A percentile compares a stretch with the other conserved stretches of the same genome.
Evolutionary conservation across 2,797 vertebrate species (phyloP).

Genomic region (Hippoglossus hippoglossus): DNA sequence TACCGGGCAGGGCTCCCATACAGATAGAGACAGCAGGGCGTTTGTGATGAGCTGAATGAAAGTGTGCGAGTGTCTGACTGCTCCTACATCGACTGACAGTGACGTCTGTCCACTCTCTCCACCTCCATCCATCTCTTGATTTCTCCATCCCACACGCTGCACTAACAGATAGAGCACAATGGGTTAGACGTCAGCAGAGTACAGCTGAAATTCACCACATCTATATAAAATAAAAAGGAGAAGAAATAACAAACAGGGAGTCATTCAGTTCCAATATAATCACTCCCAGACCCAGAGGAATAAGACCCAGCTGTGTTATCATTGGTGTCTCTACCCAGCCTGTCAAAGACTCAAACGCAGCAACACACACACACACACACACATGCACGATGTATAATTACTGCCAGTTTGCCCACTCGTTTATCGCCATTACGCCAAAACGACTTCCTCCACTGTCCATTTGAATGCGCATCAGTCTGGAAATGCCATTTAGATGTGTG

Average conservation of each 20-base stretch:
- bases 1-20: constrained; percentile 45
- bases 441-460: constrained; percentile 78
- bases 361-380: constrained; percentile 64
- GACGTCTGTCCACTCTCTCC: constrained; percentile 76
- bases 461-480: constrained; percentile 64
- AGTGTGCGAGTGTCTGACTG: constrained; percentile 72
- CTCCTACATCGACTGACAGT: constrained; percentile 77
- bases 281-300: constrained; percentile 63
- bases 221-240: constrained; percentile 14
- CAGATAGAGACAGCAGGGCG: constrained; percentile 36
- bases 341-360: constrained; percentile 65
- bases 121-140: constrained; percentile 61
- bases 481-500: constrained; percentile 64
- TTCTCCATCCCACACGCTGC: constrained; percentile 46
- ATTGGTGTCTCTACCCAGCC: constrained; percentile 71
- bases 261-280: constrained; percentile 68
- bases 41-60: constrained; percentile 68
- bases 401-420: constrained; percentile 75
- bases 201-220: constrained; percentile 15
- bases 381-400: constrained; percentile 74
- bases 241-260: constrained; percentile 40
- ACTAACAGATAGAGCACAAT: constrained; percentile 32
- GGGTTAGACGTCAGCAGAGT: not conserved
- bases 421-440: constrained; percentile 78
- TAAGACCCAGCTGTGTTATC: constrained; percentile 81